These are phyloP conservation scores for Eucera pruinosa DNA, from an alignment of 2,888 invertebrate species.

Conservation along the genomic window DNA sequence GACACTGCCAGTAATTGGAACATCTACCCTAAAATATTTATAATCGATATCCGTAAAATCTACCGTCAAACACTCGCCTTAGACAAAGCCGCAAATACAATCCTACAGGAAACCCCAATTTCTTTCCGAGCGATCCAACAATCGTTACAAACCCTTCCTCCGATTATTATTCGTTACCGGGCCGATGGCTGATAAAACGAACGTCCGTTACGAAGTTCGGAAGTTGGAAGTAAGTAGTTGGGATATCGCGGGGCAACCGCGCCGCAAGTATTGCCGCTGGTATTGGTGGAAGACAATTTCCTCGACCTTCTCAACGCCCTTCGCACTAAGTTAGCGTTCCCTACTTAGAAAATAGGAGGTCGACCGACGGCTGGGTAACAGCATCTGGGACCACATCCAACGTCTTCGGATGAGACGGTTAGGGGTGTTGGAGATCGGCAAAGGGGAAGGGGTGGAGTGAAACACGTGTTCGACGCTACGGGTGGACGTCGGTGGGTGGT, in stretches of 20 bases:
- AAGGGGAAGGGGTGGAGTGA: too few species aligned
- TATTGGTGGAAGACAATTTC: constrained; percentile 16
- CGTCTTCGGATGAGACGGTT: constrained; percentile 69
- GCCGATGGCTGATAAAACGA: neutral
- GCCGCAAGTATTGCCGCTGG: neutral
- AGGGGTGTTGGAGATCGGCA: constrained; percentile 80
- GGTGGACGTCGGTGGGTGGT: constrained; percentile 73
- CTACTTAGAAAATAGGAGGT: constrained; percentile 71
- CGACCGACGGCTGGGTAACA: constrained; percentile 75
- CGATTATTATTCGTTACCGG: constrained; percentile 15
- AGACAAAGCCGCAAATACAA: too few species aligned
- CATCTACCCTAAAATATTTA: too few species aligned
- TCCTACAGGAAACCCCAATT: too few species aligned
- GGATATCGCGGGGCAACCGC: too few species aligned
- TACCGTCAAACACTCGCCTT: too few species aligned
- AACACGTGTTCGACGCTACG: constrained; percentile 83
- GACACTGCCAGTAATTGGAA: too few species aligned
- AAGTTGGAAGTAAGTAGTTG: too few species aligned
- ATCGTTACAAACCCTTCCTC: too few species aligned
- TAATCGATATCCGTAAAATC: too few species aligned
- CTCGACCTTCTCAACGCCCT: constrained; percentile 31
- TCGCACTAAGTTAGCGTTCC: constrained; percentile 61
- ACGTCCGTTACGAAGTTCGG: constrained; percentile 3
- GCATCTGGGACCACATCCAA: constrained; percentile 81
- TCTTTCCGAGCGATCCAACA: too few species aligned